These are phyloP conservation scores for Sitophilus oryzae DNA, from an alignment of 1,140 invertebrate genomes.

Conservation along the genomic window DNA sequence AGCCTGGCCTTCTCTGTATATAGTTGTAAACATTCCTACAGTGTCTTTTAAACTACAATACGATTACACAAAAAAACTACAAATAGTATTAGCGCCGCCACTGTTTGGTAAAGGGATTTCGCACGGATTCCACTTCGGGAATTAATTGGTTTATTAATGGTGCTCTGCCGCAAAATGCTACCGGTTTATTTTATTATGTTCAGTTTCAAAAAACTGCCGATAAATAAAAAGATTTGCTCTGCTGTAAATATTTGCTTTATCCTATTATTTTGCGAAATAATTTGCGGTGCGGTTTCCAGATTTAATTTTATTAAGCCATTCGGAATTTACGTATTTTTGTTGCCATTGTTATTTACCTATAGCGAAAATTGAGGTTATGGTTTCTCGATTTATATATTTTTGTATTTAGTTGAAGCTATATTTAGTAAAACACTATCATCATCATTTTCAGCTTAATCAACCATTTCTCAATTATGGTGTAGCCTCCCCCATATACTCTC, in stretches of 20 bases:
- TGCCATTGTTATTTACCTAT: not conserved
- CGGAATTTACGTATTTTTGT: not conserved
- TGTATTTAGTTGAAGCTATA: too few relatives aligned
- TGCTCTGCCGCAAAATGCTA: constrained; percentile 1
- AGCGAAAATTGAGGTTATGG: not conserved
- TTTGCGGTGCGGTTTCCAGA: not conserved
- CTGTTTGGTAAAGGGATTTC: constrained; percentile 29
- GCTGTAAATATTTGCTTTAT: not conserved
- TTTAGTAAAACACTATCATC: too few relatives aligned
- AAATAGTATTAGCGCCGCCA: too few relatives aligned
- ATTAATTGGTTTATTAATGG: constrained; percentile 35
- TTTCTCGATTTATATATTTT: too few relatives aligned
- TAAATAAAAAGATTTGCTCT: not conserved
- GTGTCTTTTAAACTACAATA: too few relatives aligned
- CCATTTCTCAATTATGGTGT: too few relatives aligned
- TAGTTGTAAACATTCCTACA: too few relatives aligned
- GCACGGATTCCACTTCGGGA: constrained; percentile 27
- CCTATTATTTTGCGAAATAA: not conserved
- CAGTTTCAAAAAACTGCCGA: not conserved
- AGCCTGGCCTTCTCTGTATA: too few relatives aligned
- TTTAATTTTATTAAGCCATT: not conserved
- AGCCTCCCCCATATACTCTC: too few relatives aligned
- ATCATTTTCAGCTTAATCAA: too few relatives aligned
- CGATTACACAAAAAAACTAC: too few relatives aligned
- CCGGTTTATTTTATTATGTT: not conserved